Evolutionary conservation across 2,113 vertebrate genomes (phyloP), one percentile per base, ranked within the genome.

Genomic region (Hippopotamus amphibius): DNA sequence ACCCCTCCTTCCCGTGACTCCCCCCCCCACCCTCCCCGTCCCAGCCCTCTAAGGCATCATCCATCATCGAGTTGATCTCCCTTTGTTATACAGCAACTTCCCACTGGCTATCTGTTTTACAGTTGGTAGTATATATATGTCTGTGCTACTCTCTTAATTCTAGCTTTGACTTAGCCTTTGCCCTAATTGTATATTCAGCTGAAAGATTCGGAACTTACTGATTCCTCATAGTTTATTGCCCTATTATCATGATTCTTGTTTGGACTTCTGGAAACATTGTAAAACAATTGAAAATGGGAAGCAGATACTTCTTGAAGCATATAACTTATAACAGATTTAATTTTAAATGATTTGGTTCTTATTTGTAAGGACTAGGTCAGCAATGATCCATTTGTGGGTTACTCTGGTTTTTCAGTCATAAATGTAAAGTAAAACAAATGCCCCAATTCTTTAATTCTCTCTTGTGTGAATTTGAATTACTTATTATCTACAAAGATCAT

Each of bases 271-370:
- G 2, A 0, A 43, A 0, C 16, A 43, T 33, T 53, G 28, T 80
- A 66, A 83, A 79, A 79, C 11, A 86, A 59, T 53, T 6, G 68
- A 77, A 57, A 82, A 53, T 33, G 13, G 76, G 63, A 86, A 37
- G 19, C n/a, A 41, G 21, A 65, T 12, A 8, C 30, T 76, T 76
- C 30, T n/a, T 87, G 85, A 93, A 90, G 28, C 26, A 13, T 74
- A 55, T 13, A n/a, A 79, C 59, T 95, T 84, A 63, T 46, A 65
- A 1, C 2, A 43, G 0, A 28, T 88, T 90, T 90, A n/a, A 93
- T 96, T 96, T 90, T 83, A 43, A 95, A 74, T 81, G 22, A 89
- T 92, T 97, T 91, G 63, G 9, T 76, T 97, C 57, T 95, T 83
- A 96, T 84, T 97, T 95, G 68, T 81, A 95, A 55, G 33, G 88